Conservation (phyloP, 2,888 invertebrate species). For the Phlogophora meticulosa region DNA sequence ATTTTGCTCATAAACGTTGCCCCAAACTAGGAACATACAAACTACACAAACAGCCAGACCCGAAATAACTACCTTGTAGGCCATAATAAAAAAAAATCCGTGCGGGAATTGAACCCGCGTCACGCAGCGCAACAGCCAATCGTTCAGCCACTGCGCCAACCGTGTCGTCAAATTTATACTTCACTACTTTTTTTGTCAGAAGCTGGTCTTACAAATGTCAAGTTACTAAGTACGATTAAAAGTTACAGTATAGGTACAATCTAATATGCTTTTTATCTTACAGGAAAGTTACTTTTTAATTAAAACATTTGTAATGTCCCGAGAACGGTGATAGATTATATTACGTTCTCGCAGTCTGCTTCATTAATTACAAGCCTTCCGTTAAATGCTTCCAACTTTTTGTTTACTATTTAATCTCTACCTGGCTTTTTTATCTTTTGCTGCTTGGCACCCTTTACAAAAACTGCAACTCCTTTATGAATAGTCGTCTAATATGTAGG, state of each 20-base stretch:
- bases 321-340: constrained; percentile 38
- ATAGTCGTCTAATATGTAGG: not conserved
- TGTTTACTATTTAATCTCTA: constrained; percentile 10
- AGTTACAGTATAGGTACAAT: not conserved
- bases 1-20: too few relatives aligned
- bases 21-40: too few relatives aligned
- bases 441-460: not conserved
- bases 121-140: too few relatives aligned
- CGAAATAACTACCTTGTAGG: too few relatives aligned
- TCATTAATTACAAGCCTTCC: constrained; percentile 34
- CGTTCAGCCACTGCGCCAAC: too few relatives aligned
- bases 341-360: constrained; percentile 22
- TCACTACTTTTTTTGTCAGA: too few relatives aligned
- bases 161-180: too few relatives aligned
- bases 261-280: not conserved
- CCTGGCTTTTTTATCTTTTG: not conserved
- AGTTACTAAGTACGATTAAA: not conserved
- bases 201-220: too few relatives aligned
- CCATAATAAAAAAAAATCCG: too few relatives aligned
- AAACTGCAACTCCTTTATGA: not conserved
- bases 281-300: constrained; percentile 32
- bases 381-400: constrained; percentile 34
- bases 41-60: too few relatives aligned
- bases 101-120: too few relatives aligned
- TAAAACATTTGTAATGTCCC: constrained; percentile 33